Conservation (phyloP, 2,888 invertebrate species). For the Nephrocerus scutellatus region DNA sequence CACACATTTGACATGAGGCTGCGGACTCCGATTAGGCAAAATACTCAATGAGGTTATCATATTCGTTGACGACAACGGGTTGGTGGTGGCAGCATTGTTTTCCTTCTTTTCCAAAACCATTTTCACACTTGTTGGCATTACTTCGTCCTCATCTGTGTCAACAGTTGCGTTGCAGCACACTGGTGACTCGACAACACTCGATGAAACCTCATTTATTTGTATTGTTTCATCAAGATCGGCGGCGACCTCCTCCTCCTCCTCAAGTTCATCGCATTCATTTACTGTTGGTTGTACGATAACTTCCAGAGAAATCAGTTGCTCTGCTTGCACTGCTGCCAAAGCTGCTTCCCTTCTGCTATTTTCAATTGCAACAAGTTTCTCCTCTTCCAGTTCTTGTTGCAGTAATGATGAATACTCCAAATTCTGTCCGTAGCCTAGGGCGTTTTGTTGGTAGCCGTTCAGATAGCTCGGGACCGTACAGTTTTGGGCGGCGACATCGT, state of each 20-base stretch:
- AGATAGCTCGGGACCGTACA: neutral
- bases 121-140: neutral
- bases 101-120: neutral
- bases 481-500: too few relatives aligned
- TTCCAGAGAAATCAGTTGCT: constrained; percentile 14
- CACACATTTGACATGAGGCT: too few relatives aligned
- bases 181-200: constrained; percentile 47
- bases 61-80: neutral
- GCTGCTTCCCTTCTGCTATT: constrained; percentile 12
- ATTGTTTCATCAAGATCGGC: constrained; percentile 47
- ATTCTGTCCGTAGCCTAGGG: constrained; percentile 1
- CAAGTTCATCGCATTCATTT: constrained; percentile 17
- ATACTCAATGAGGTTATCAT: too few relatives aligned
- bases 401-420: constrained; percentile 35
- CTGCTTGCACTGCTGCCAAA: constrained; percentile 12
- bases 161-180: constrained; percentile 3
- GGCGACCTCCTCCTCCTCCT: constrained; percentile 4
- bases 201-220: constrained; percentile 63
- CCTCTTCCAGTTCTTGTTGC: constrained; percentile 39
- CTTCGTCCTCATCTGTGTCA: constrained; percentile 8
- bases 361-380: constrained; percentile 36
- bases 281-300: constrained; percentile 9
- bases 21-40: too few relatives aligned
- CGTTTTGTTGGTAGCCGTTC: neutral
- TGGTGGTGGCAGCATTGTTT: neutral